Percentiles rank a stretch among this genome's conserved stretches.
phyloP scores from a whole-genome alignment of 2,888 invertebrate species.

The Tholera decimalis region DNA sequence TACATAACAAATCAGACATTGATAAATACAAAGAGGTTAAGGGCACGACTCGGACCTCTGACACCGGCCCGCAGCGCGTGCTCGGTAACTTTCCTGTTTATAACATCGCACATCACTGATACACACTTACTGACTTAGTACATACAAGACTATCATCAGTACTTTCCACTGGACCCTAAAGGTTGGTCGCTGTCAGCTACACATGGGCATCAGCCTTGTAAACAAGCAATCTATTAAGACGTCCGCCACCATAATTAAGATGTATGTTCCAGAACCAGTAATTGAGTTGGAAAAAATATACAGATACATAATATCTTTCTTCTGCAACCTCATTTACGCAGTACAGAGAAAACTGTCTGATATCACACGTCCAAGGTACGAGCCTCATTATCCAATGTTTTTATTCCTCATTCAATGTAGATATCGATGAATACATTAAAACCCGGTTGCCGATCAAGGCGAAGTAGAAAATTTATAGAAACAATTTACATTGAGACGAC shows the following conservation, averaged over 20 bases:
- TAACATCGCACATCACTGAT: constrained; percentile 54
- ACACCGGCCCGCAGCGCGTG: constrained; percentile 75
- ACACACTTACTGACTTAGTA: constrained; percentile 8
- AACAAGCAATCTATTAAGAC: constrained; percentile 41
- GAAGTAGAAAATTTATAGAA: constrained; percentile 49
- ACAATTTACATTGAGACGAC: constrained; percentile 39
- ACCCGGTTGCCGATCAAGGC: constrained; percentile 59
- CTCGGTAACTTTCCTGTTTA: constrained; percentile 87
- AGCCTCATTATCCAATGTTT: constrained; percentile 58
- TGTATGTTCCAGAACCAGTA: constrained; percentile 25
- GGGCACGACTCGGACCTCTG: constrained; percentile 79
- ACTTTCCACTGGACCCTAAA: constrained; percentile 40
- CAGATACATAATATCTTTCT: constrained; percentile 27
- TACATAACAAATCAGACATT: constrained; percentile 63
- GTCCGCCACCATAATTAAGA: constrained; percentile 53
- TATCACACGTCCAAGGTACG: constrained; percentile 48
- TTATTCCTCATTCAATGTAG: constrained; percentile 63
- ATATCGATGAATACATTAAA: constrained; percentile 60
- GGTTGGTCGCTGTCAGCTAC: constrained; percentile 33
- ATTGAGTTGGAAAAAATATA: constrained; percentile 34
- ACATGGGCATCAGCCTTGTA: constrained; percentile 38
- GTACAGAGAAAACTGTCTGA: constrained; percentile 49
- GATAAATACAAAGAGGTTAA: constrained; percentile 84
- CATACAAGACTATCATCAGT: too few relatives aligned
- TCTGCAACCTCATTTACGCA: constrained; percentile 48